Evolutionary conservation across 2,113 vertebrate genomes (phyloP).

Genomic region (Phalacrocorax pelagicus): DNA sequence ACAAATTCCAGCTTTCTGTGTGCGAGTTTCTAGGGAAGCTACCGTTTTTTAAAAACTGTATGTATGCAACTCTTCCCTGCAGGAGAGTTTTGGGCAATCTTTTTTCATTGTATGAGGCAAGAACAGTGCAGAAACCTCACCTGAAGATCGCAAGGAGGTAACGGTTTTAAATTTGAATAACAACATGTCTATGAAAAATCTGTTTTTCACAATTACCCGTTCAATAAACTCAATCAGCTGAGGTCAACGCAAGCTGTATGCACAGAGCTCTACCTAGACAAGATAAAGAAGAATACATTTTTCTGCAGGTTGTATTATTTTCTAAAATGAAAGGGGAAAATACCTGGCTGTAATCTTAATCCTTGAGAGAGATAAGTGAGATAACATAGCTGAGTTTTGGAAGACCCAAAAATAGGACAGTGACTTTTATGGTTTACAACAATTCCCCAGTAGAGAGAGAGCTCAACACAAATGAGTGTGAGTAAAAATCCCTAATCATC

Average conservation of each 20-base stretch:
- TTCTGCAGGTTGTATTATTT: background rate
- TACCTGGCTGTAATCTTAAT: background rate
- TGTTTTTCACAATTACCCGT: background rate
- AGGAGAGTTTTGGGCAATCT: background rate
- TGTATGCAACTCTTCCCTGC: background rate
- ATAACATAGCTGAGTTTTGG: background rate
- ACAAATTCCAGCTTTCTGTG: background rate
- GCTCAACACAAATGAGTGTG: background rate
- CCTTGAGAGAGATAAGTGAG: background rate
- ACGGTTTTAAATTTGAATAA: background rate
- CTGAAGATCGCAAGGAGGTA: background rate
- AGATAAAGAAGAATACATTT: background rate
- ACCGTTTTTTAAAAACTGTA: background rate
- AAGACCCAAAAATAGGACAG: background rate
- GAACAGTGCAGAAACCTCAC: background rate
- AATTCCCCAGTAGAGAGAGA: background rate
- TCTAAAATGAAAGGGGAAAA: background rate
- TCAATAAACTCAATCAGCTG: background rate
- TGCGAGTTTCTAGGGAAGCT: background rate
- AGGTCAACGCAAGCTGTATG: background rate
- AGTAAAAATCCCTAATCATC: background rate
- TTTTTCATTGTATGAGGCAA: background rate
- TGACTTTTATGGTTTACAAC: background rate
- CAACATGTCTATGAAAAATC: background rate
- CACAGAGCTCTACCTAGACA: background rate